A percentile compares a stretch with the other conserved stretches of the same genome.
Evolutionary conservation across 2,113 vertebrate genomes (phyloP).

Genomic region (Sialia sialis): DNA sequence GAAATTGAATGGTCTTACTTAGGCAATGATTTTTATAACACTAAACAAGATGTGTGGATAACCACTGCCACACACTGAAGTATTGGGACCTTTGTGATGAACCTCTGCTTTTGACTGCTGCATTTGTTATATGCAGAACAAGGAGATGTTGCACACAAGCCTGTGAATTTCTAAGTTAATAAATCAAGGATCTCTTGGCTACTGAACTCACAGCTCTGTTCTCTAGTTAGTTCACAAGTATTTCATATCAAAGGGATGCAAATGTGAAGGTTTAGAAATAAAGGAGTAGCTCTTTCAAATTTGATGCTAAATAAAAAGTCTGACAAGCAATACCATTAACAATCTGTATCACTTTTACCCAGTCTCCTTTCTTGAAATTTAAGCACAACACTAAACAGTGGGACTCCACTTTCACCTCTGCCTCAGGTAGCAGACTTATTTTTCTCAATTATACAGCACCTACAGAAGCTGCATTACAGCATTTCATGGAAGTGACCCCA

Average conservation of each 20-base stretch:
- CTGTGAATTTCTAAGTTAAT: neutral
- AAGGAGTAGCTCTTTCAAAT: constrained; percentile 22
- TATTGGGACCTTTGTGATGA: neutral
- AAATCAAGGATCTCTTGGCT: constrained; percentile 30
- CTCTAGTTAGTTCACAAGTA: constrained; percentile 60
- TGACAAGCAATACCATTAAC: neutral
- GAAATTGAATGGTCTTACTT: neutral
- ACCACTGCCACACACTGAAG: neutral
- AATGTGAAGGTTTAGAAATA: constrained; percentile 43
- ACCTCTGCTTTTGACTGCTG: neutral
- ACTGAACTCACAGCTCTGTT: constrained; percentile 24
- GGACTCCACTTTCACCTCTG: neutral
- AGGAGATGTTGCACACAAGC: neutral
- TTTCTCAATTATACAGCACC: neutral
- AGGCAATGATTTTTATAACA: neutral
- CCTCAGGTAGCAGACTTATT: neutral
- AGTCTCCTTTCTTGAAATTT: neutral
- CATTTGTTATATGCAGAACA: neutral
- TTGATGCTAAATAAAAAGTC: constrained; percentile 29
- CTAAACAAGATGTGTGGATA: neutral
- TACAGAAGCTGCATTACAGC: neutral
- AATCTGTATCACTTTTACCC: neutral
- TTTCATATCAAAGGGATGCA: constrained; percentile 36
- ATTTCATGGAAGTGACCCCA: neutral
- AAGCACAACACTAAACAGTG: neutral